A percentile compares a stretch with the other conserved stretches of the same genome.
phyloP scores from a whole-genome alignment of 1,140 invertebrate species.

The Neoseiulus cucumeris region DNA sequence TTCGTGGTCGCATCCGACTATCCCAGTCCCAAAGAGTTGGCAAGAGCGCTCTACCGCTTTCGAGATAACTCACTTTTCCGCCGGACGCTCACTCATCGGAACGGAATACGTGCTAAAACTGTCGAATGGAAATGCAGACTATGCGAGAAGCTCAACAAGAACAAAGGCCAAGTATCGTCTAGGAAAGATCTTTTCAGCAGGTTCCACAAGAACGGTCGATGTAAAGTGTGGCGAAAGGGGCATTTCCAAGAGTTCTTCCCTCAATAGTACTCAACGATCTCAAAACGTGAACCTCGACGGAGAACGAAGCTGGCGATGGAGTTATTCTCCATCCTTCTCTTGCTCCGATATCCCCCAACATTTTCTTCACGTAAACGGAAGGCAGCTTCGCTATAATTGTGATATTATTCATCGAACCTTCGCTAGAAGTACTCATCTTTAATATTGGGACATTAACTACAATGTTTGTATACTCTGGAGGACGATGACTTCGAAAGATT shows the following conservation, averaged over 20 bases:
- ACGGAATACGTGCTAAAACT: not conserved
- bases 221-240: conserved; percentile 13
- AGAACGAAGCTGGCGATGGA: no score
- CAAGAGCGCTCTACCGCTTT: conserved; percentile 10
- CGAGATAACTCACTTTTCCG: conserved; percentile 3
- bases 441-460: no score
- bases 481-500: no score
- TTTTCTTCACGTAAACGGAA: no score
- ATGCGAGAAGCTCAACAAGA: conserved; percentile 27
- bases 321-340: no score
- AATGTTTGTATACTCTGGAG: no score
- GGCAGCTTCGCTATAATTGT: no score
- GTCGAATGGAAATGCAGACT: conserved; percentile 22
- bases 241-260: conserved; percentile 1
- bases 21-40: conserved; percentile 17
- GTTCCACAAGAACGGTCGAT: conserved; percentile 14
- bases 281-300: no score
- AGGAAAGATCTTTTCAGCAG: conserved; percentile 24
- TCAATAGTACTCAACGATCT: not conserved
- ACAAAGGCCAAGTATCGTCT: conserved; percentile 23
- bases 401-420: no score
- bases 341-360: no score
- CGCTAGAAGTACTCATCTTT: no score
- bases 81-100: not conserved
- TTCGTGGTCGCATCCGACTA: conserved; percentile 20